phyloP scores from a whole-genome alignment of 1,140 invertebrate genomes.

The Stratiolaelaps scimitus region DNA sequence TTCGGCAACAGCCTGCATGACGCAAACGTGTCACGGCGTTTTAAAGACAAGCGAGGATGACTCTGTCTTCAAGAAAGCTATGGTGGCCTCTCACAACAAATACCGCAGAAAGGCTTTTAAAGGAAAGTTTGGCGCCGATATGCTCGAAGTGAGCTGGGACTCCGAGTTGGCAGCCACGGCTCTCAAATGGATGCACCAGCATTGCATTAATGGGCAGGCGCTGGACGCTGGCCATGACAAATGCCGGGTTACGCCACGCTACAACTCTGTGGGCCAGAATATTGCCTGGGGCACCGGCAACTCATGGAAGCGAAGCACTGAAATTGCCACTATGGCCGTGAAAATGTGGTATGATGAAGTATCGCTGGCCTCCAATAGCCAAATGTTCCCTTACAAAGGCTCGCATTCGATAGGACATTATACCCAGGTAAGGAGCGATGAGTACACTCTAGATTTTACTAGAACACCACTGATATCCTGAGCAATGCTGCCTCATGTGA shows the following conservation, averaged over 20 bases:
- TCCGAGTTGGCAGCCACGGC: not conserved
- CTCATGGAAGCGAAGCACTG: not conserved
- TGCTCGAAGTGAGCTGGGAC: conserved; percentile 11
- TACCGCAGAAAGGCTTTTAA: not conserved
- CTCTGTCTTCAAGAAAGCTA: not conserved
- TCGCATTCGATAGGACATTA: not conserved
- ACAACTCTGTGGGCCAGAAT: conserved; percentile 7
- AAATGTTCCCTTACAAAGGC: not conserved
- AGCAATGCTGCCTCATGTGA: no score
- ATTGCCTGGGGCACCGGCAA: conserved; percentile 4
- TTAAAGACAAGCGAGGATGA: not conserved
- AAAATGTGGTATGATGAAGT: not conserved
- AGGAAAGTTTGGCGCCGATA: not conserved
- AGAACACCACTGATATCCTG: no score
- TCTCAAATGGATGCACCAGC: conserved; percentile 3
- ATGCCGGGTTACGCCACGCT: not conserved
- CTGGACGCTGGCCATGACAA: conserved; percentile 18
- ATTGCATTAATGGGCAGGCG: not conserved
- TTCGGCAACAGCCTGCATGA: not conserved
- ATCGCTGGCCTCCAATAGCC: not conserved
- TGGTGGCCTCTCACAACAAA: conserved; percentile 19
- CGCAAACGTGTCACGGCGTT: not conserved
- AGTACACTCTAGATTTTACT: no score
- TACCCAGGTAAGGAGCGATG: not conserved
- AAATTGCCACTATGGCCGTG: not conserved